Percentiles rank a stretch among this genome's conserved stretches.
Evolutionary conservation across 2,113 vertebrate genomes (phyloP).

Genomic region (Tyto alba): DNA sequence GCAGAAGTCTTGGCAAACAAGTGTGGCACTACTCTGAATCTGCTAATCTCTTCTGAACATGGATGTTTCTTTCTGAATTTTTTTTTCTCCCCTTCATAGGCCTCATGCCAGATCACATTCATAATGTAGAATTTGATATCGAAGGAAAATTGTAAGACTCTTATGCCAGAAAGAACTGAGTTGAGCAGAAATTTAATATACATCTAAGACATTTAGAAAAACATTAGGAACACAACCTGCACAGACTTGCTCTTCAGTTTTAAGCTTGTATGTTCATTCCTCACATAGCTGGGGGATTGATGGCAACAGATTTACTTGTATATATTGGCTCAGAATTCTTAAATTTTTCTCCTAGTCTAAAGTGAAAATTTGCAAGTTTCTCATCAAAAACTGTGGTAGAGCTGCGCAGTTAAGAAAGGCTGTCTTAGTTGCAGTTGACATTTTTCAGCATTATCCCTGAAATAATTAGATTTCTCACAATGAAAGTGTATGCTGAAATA

Average conservation of each 20-base stretch:
- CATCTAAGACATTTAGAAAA: background rate
- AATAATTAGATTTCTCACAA: background rate
- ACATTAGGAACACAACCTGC: slow-evolving; percentile 1
- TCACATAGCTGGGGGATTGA: background rate
- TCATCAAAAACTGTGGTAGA: background rate
- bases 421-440: background rate
- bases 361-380: background rate
- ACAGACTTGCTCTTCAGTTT: slow-evolving; percentile 5
- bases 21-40: background rate
- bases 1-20: background rate
- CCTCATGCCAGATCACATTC: background rate
- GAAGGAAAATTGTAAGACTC: background rate
- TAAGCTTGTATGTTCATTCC: background rate
- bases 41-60: background rate
- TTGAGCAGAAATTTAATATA: background rate
- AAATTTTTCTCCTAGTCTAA: background rate
- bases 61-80: background rate
- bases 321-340: background rate
- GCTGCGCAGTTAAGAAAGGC: background rate
- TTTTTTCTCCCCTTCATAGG: background rate
- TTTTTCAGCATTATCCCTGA: background rate
- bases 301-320: background rate
- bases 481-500: background rate
- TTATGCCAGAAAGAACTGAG: background rate
- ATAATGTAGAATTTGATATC: background rate